Conservation (phyloP, 2,888 invertebrate species). For the Macroteleia sp. region DNA sequence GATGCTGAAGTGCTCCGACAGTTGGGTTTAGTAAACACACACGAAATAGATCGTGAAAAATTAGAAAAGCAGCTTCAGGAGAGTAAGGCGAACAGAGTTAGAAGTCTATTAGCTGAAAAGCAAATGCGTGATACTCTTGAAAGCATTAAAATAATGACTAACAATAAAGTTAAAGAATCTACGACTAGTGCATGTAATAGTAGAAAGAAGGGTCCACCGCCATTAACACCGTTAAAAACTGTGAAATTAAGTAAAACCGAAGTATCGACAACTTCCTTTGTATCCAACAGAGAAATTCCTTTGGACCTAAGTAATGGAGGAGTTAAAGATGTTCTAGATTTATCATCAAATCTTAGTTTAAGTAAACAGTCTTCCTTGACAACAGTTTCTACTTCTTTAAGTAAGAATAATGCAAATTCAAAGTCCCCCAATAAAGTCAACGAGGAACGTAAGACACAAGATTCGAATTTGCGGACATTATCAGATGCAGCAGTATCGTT, state of each 20-base stretch:
- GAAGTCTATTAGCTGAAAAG: slow-evolving; percentile 78
- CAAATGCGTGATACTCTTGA: slow-evolving; percentile 78
- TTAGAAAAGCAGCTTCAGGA: slow-evolving; percentile 77
- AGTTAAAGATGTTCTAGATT: slow-evolving; percentile 71
- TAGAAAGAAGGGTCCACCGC: slow-evolving; percentile 78
- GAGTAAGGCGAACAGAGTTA: slow-evolving; percentile 78
- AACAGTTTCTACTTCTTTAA: background rate
- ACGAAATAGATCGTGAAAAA: slow-evolving; percentile 75
- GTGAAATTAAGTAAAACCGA: slow-evolving; percentile 66
- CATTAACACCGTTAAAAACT: slow-evolving; percentile 74
- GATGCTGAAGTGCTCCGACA: slow-evolving; percentile 77
- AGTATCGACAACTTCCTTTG: slow-evolving; percentile 54
- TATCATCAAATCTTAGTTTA: slow-evolving; percentile 69
- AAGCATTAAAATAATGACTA: slow-evolving; percentile 74
- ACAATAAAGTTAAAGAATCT: slow-evolving; percentile 55
- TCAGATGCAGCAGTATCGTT: slow-evolving; percentile 78
- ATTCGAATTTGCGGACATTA: slow-evolving; percentile 74
- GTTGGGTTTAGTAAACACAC: slow-evolving; percentile 75
- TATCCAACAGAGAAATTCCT: slow-evolving; percentile 73
- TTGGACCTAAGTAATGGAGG: slow-evolving; percentile 72
- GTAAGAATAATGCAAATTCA: slow-evolving; percentile 3
- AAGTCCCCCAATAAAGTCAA: slow-evolving; percentile 59
- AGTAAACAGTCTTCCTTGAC: slow-evolving; percentile 39
- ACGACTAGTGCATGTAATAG: slow-evolving; percentile 12
- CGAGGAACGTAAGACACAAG: slow-evolving; percentile 74